Base-by-base conservation (phyloP, 2,113 vertebrate species). In the Pteropus alecto region DNA sequence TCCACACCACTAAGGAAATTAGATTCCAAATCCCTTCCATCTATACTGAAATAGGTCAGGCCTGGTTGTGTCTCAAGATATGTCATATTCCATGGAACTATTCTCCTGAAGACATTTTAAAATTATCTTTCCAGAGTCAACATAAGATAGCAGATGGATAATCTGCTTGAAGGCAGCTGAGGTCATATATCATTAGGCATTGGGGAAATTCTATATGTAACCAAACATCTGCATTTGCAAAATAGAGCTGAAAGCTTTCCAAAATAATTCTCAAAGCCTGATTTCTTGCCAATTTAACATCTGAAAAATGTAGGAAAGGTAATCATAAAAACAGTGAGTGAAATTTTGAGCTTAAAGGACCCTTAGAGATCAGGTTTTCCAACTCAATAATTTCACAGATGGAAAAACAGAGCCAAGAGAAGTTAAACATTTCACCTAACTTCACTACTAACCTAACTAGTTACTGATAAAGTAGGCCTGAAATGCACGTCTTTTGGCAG, bases 161-260 rank as follows among this genome's bases (percentile, higher is more conserved):
- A 97, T 97, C 85, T 95, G 91, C 82, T 83, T 83, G 82, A 96
- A 97, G 94, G 67, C 94, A 94, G 21, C 82, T 86, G 82, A 95
- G 96, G 85, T 97, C 93, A 94, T 97, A 91, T 86, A 96, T 97
- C 89, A 93, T 95, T 83, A 96, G 86, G 46, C 96, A 95, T 97
- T 68, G 86, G 96, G 96, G 97, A 98, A 97, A 97, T 93, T 94
- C 85, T 97, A 86, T 97, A 96, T 97, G 96, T 97, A 97, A 95
- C 87, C 88, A 95, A 96, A 97, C 97, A 97, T 96, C 97, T 97
- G 96, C 96, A 98, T 92, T 94, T 96, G 89, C 77, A 95, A 97
- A 97, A 87, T 21, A 95, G 82, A 94, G 51, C 82, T 91, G 97
- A 93, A 96, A 91, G 21, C 30, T 54, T 94, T 95, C 91, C 87